Conservation (phyloP, 1,140 invertebrate genomes). For the Drosophila melanica region DNA sequence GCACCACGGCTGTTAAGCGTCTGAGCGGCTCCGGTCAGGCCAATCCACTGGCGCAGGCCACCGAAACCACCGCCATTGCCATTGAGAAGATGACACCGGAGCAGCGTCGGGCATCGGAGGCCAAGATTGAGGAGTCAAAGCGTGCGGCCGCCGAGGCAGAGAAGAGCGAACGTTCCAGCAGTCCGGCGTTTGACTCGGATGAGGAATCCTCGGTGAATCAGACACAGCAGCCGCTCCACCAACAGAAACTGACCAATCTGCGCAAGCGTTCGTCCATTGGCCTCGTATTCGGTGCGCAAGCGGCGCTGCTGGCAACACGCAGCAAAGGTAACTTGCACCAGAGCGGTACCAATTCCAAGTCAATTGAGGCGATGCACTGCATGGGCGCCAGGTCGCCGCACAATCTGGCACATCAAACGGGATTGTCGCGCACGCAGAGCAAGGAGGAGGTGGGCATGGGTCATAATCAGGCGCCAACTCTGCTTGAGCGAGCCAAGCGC, state of each 20-base stretch:
- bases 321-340: constrained; percentile 83
- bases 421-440: constrained; percentile 72
- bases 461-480: constrained; percentile 38
- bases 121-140: constrained; percentile 84
- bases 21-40: constrained; percentile 71
- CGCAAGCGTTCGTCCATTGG: constrained; percentile 81
- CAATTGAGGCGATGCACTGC: constrained; percentile 78
- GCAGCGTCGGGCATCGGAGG: constrained; percentile 68
- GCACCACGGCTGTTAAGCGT: constrained; percentile 57
- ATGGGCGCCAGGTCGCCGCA: constrained; percentile 58
- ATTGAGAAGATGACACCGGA: constrained; percentile 63
- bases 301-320: constrained; percentile 77
- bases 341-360: constrained; percentile 75
- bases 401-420: constrained; percentile 32
- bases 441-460: constrained; percentile 77
- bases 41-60: constrained; percentile 70
- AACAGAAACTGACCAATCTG: constrained; percentile 77
- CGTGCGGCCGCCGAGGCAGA: constrained; percentile 85
- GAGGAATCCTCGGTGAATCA: constrained; percentile 89
- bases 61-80: constrained; percentile 38
- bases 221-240: constrained; percentile 70
- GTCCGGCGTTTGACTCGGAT: constrained; percentile 97
- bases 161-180: constrained; percentile 95
- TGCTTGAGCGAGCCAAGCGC: constrained; percentile 68
- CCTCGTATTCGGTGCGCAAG: constrained; percentile 79